Evolutionary conservation across 2,797 vertebrate genomes (phyloP).

Genomic region (Buphagus erythrorhynchus): DNA sequence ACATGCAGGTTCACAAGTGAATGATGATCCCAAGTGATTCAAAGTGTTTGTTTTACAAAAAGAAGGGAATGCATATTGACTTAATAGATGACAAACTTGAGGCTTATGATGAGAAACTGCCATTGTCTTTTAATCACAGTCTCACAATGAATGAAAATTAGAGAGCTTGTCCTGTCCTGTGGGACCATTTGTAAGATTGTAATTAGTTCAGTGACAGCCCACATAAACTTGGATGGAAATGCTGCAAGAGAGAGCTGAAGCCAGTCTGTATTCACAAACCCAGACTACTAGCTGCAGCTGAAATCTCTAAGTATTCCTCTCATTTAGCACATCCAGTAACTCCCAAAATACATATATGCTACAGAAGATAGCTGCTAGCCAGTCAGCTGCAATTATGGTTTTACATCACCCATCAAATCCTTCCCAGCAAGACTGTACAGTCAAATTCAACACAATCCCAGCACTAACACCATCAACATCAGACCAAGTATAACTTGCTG

Average conservation of each 20-base stretch:
- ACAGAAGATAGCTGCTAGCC: background rate
- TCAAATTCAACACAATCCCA: background rate
- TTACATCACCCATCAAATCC: background rate
- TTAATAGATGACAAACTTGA: slow-evolving; percentile 31
- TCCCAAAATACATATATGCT: background rate
- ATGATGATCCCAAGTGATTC: background rate
- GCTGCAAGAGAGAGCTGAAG: background rate
- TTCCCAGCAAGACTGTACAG: background rate
- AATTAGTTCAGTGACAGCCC: slow-evolving; percentile 35
- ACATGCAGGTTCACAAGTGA: background rate
- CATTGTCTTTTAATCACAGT: slow-evolving; percentile 46
- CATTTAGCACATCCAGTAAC: background rate
- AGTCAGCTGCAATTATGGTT: background rate
- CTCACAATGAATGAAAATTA: slow-evolving; percentile 30
- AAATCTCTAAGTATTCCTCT: background rate
- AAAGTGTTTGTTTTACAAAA: slow-evolving; percentile 21
- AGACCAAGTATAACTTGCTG: background rate
- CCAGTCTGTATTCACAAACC: background rate
- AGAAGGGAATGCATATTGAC: background rate
- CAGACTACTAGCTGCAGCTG: background rate
- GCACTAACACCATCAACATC: background rate
- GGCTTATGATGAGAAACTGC: background rate
- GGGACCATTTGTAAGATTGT: background rate
- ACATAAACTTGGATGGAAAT: slow-evolving; percentile 26
- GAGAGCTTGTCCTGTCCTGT: background rate